phyloP scores from a whole-genome alignment of 2,797 vertebrate genomes.

The Triplophysa bombifrons region DNA sequence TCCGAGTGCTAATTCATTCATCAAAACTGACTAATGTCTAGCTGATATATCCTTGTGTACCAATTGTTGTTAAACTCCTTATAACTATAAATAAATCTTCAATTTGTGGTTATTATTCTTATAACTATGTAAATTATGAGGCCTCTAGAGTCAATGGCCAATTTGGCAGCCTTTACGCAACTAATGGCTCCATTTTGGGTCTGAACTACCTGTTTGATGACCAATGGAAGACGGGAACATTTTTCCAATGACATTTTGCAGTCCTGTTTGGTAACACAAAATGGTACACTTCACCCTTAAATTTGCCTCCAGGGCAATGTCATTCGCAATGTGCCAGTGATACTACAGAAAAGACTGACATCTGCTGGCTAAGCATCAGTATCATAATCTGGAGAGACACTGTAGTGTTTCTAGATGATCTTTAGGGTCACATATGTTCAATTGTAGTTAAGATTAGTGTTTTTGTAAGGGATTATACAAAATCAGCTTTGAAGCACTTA shows the following conservation, averaged over 20 bases:
- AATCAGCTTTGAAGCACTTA: neutral
- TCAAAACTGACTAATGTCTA: slow-evolving; percentile 22
- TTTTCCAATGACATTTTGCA: neutral
- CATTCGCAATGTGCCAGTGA: slow-evolving; percentile 51
- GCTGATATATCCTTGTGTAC: slow-evolving; percentile 11
- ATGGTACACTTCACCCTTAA: slow-evolving; percentile 41
- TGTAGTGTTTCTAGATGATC: neutral
- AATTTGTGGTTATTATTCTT: neutral
- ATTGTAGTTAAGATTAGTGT: neutral
- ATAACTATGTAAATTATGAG: neutral
- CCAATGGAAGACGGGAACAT: neutral
- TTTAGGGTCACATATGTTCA: slow-evolving; percentile 10
- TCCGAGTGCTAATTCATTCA: slow-evolving; percentile 30
- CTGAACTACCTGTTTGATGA: neutral
- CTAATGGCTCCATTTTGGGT: neutral
- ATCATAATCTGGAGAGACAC: slow-evolving; percentile 36
- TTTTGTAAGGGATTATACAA: neutral
- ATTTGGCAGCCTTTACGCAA: neutral
- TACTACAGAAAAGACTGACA: slow-evolving; percentile 76
- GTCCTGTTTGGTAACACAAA: neutral
- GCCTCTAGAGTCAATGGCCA: neutral
- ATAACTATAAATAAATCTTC: neutral
- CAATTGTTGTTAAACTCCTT: slow-evolving; percentile 13
- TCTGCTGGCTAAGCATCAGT: slow-evolving; percentile 70
- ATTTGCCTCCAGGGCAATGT: slow-evolving; percentile 54